Base-by-base conservation (phyloP, 2,797 vertebrate genomes). In the Aratinga solstitialis region DNA sequence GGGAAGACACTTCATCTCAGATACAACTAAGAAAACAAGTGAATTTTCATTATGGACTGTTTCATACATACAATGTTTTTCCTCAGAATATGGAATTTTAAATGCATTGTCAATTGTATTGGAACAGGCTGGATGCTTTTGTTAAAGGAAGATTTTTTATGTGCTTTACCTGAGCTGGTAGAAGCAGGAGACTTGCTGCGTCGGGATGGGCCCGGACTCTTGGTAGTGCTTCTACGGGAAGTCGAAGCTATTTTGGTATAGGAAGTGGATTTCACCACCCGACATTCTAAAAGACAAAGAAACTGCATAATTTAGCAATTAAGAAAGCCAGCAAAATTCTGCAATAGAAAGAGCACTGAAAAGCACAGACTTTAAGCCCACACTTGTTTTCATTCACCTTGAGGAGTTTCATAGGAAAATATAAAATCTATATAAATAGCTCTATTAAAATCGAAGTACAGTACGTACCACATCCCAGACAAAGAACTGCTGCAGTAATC, bases 101-200 rank as follows among this genome's bases (percentile, higher is more conserved):
- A 71, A 62, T 7, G 22, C 20, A 18, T 61, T 78, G 12, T 17
- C 51, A 56, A 30, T 7, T 61, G 23, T 23, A 11, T 7, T 66
- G 42, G 62, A 84, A 79, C 9, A 82, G 24, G 65, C n/a, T 23
- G 22, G 36, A 34, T 67, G n/a, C 24, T 65, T 14, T 7, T 72
- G 13, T 34, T 76, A 87, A 50, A 47, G 74, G 80, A 90, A 59
- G n/a, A 67, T 42, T 69, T 66, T 27, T 75, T 22, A 7, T 24
- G 20, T 42, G 45, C 59, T 85, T 98, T 98, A 99, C 99, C 99
- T 98, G 99, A 99, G 96, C 99, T 98, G 74, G 98, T 98, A 27
- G 99, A 99, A 71, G 99, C 99, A 4, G 99, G 99, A 53, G 99
- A 99, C 95, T 99, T 99, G 98, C 99, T 99, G 95, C 99, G 98